These are phyloP conservation scores for Phyllopteryx taeniolatus DNA, from an alignment of 2,113 vertebrate species.

Conservation along the genomic window DNA sequence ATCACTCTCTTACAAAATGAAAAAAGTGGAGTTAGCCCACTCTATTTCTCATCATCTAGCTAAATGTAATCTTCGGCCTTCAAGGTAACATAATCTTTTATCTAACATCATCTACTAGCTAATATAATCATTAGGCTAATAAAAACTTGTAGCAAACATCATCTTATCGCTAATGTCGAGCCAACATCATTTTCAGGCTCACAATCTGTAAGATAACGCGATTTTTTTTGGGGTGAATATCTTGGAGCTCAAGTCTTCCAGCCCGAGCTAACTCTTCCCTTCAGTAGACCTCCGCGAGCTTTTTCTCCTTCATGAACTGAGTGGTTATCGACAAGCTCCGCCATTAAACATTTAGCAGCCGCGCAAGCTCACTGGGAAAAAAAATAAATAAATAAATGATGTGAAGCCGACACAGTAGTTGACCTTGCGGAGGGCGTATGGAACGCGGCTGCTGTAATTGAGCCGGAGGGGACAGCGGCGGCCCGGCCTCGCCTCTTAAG, in stretches of 20 bases:
- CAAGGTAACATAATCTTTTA: too few species aligned
- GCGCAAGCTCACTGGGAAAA: neutral
- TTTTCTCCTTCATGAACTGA: slow-evolving; percentile 7
- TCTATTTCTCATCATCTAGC: too few species aligned
- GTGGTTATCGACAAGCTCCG: neutral
- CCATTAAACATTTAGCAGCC: slow-evolving; percentile 7
- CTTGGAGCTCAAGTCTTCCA: neutral
- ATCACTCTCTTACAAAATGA: too few species aligned
- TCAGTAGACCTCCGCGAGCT: neutral
- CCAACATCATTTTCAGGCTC: neutral
- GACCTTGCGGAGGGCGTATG: slow-evolving; percentile 4
- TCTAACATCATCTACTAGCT: too few species aligned
- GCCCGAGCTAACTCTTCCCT: neutral
- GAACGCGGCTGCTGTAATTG: slow-evolving; percentile 4
- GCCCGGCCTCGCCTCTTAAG: neutral
- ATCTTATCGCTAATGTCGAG: neutral
- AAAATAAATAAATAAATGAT: neutral
- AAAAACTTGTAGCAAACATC: neutral
- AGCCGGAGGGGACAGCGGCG: slow-evolving; percentile 6
- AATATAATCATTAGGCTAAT: neutral
- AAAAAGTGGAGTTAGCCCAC: too few species aligned
- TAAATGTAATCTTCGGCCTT: too few species aligned
- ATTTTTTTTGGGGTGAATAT: neutral
- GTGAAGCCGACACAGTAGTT: neutral
- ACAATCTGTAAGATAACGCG: neutral